phyloP scores from a whole-genome alignment of 2,888 invertebrate species.

The Ophonus ardosiacus region DNA sequence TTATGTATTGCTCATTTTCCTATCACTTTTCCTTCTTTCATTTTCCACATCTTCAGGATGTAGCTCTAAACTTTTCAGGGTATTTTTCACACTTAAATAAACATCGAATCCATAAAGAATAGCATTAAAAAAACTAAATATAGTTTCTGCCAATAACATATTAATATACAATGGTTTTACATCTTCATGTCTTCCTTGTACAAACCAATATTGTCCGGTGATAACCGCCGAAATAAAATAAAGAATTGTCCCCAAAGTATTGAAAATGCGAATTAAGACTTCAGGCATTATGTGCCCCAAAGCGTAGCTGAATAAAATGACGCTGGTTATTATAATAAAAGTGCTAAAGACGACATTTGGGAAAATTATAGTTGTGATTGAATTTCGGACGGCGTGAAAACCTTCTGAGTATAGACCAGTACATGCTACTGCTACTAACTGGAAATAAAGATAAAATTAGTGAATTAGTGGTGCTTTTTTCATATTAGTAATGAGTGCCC shows the following conservation, averaged over 20 bases:
- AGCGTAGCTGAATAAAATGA: conserved; percentile 71
- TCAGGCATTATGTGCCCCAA: conserved; percentile 71
- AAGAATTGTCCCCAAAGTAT: conserved; percentile 69
- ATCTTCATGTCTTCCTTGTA: conserved; percentile 53
- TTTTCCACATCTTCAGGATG: neutral
- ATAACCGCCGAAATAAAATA: conserved; percentile 69
- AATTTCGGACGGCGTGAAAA: conserved; percentile 66
- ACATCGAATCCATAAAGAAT: conserved; percentile 69
- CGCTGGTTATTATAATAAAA: conserved; percentile 71
- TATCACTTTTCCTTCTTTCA: neutral
- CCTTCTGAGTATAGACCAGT: conserved; percentile 70
- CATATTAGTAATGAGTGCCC: neutral
- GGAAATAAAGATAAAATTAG: conserved; percentile 58
- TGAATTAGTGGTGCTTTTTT: neutral
- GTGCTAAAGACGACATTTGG: conserved; percentile 71
- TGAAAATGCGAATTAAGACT: conserved; percentile 70
- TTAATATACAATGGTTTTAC: conserved; percentile 58
- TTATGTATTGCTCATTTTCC: neutral
- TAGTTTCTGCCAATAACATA: conserved; percentile 67
- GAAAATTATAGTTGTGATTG: conserved; percentile 69
- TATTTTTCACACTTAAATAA: conserved; percentile 66
- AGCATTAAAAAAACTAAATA: conserved; percentile 68
- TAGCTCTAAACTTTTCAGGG: neutral
- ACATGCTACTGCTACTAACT: conserved; percentile 69
- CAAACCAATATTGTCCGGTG: conserved; percentile 66